Base-by-base conservation (phyloP, 2,797 vertebrate species). In the Typhlichthys eigenmanni region DNA sequence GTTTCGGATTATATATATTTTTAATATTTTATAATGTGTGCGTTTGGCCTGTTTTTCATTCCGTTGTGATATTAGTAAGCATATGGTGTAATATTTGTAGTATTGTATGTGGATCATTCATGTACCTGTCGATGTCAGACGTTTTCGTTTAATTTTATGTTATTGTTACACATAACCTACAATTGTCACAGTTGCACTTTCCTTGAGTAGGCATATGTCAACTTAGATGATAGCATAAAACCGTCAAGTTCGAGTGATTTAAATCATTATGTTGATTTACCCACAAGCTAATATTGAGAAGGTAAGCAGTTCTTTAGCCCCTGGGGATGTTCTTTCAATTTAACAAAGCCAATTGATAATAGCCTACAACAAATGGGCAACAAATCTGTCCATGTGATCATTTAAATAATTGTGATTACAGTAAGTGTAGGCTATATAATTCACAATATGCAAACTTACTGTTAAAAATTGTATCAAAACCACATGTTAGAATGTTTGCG, bases 241-340 rank as follows among this genome's bases (percentile, higher is more conserved):
- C 38, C 38, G 46, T 16, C 17, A 66, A 73, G 73, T 61, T 64
- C 68, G 53, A 54, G 56, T 68, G 62, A 62, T 55, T 72, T 55
- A 71, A 74, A 76, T 72, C 71, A 76, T 78, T 74, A 67, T 61
- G 54, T 51, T 76, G 71, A 76, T 79, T 79, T 76, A 71, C 60
- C 64, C 48, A 57, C 11, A 43, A 47, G 54, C 45, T 64, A 56
- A 63, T 66, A 71, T 58, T 62, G 66, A 66, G 55, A 55, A 74
- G 55, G 68, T 75, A 74, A 74, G 76, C 70, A 76, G 54, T 76
- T 79, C 68, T 65, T 58, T 69, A 64, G 73, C 57, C 76, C 76
- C 29, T 51, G 17, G 60, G 79, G 76, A 45, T 64, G 74, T 29
- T 48, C 47, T 77, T 63, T 72, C 66, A 66, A 73, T 48, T 60